Evolutionary conservation across 2,113 vertebrate species (phyloP), one percentile per base, ranked within the genome.

Genomic region (Micromys minutus): DNA sequence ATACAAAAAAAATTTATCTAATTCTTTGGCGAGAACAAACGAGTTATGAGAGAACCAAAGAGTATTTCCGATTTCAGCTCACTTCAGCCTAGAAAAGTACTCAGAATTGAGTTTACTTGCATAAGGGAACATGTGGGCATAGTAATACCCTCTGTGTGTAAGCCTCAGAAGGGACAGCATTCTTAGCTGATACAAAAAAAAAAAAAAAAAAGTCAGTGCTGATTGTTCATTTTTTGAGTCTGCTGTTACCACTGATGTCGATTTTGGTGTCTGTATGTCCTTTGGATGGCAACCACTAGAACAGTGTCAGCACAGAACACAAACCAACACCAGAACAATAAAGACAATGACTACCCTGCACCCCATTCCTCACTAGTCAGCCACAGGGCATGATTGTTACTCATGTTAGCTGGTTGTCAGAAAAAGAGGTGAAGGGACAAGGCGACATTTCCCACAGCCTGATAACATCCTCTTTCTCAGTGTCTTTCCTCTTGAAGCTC

Each of bases 401-500:
- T 55, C 22, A 21, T 55, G 67, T 75, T 75, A 65, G n/a, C 42
- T 87, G 79, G 12, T 22, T 92, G 61, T 96, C 89, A 67, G 94
- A 91, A 91, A 96, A 65, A 69, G 17, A 45, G 6, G 16, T 22
- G 39, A 24, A 81, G 22, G 22, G 26, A 16, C 69, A 39, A 31
- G 59, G 79, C 69, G 75, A 96, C 77, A 86, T 94, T 90, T 42
- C 22, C 57, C 76, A 80, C 3, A 90, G 67, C 10, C 74, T 92
- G 90, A 36, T 80, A 52, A 79, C n/a, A n/a, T 72, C n/a, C 26
- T 81, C 59, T 63, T 55, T 47, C 1, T 9, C 21, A 5, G 83
- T 84, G 72, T 95, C 15, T 87, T 92, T 81, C 1, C 39, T 79
- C 67, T 81, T 63, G n/a, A 97, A 79, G 42, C 39, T 93, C n/a